Base-by-base conservation (phyloP, 1,140 invertebrate species). In the Apocrypta bakeri region DNA sequence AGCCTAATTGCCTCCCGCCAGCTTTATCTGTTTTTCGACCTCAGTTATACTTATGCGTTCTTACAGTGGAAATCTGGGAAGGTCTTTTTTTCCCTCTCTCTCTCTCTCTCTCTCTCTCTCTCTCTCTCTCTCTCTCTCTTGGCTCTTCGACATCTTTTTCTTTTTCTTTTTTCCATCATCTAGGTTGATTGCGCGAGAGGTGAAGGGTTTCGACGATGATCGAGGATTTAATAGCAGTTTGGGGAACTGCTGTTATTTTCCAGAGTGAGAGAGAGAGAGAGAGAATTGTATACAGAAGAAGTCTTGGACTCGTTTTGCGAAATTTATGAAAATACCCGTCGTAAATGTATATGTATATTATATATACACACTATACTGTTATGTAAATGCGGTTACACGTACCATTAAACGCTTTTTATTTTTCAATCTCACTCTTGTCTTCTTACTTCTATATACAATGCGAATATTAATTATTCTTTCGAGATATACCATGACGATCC, bases 271-370 rank as follows among this genome's bases (percentile, higher is more conserved):
- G 31, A 73, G n/a, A 21, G 24, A 48, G 24, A 48, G 9, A 12
- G 6, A 3, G 37, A 37, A 9, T 4, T 2, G 9, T 2, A 37
- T 2, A 37, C 3, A 37, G 33, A 37, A 37, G 33, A 42, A 42
- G 12, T 42, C 40, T 7, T 27, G 11, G 66, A 69, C 27, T 21
- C 0, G 25, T 29, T 77, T 63, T 11, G 9, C 12, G 31, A 66
- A 64, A 42, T 77, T 77, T 77, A 77, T 42, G 74, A n/a, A 76
- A 76, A 76, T 48, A 61, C 3, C 42, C 9, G 73, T 63, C 73
- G 21, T 63, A 75, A 75, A 75, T 74, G n/a, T n/a, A 17, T 37
- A 37, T 9, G 3, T 37, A 37, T 37, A 4, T 37, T 37, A 0
- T 17, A 21, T 17, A 21, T 6, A 14, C 11, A 31, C n/a, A n/a